Conservation (phyloP, 2,113 vertebrate genomes). For the Grallaria varia region DNA sequence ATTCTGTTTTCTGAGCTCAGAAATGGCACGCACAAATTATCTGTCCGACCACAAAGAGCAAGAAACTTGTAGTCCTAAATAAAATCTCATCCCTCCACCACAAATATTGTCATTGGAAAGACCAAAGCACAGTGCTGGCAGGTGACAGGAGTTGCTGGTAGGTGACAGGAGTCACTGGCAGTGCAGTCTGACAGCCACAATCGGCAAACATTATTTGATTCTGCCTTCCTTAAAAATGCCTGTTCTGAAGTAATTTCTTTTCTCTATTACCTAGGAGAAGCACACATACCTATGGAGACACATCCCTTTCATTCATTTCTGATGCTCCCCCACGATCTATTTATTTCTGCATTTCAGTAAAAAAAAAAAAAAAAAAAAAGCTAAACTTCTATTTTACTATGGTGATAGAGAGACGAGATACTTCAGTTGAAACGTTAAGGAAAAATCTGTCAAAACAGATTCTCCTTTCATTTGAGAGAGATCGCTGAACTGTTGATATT, state of each 20-base stretch:
- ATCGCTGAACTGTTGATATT: neutral
- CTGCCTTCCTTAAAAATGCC: neutral
- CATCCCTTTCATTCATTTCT: neutral
- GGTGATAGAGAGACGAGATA: neutral
- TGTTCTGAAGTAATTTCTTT: neutral
- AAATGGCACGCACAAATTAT: rapidly evolving
- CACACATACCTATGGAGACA: neutral
- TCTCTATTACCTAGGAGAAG: neutral
- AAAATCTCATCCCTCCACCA: neutral
- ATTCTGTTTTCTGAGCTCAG: neutral
- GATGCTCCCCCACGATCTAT: neutral
- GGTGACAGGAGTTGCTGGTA: neutral
- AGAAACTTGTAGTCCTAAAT: neutral
- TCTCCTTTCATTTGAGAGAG: neutral
- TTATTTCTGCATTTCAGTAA: neutral
- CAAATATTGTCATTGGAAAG: neutral
- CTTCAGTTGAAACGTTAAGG: neutral
- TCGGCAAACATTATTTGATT: neutral
- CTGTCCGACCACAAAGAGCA: neutral
- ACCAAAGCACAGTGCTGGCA: neutral
- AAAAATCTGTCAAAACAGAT: neutral
- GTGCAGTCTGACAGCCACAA: neutral
- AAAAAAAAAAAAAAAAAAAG: neutral
- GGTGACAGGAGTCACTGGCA: neutral
- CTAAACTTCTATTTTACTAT: neutral